Conservation (phyloP, 2,888 invertebrate species). For the Agrotis ipsilon region DNA sequence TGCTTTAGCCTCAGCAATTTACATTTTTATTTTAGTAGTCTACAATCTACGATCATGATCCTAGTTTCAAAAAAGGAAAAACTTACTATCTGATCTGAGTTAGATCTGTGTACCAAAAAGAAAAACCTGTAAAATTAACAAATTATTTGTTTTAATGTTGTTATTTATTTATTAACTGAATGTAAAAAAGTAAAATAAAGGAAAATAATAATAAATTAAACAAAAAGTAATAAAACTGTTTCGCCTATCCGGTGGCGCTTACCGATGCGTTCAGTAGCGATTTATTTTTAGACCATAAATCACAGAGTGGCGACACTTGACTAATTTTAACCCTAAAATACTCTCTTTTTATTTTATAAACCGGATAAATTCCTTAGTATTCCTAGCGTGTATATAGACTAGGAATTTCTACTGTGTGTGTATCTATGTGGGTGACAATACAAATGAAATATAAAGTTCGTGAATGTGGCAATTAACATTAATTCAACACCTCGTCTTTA, state of each 20-base stretch:
- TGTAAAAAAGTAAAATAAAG: background rate
- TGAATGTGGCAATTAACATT: conserved; percentile 60
- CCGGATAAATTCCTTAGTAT: too few species aligned
- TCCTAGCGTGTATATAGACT: too few species aligned
- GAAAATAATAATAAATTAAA: conserved; percentile 1
- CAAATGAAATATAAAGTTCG: background rate
- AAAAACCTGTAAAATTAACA: background rate
- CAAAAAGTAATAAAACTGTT: conserved; percentile 48
- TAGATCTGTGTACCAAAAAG: background rate
- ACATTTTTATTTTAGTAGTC: conserved; percentile 17
- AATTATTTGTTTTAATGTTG: background rate
- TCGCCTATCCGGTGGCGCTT: conserved; percentile 75
- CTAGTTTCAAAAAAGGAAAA: background rate
- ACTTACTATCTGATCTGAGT: background rate
- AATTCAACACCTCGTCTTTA: conserved; percentile 65
- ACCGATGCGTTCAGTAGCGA: conserved; percentile 77
- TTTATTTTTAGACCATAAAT: conserved; percentile 75
- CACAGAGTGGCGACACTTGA: conserved; percentile 63
- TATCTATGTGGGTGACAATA: conserved; percentile 12
- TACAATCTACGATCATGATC: conserved; percentile 1
- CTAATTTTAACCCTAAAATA: conserved; percentile 67
- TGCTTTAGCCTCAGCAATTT: conserved; percentile 14
- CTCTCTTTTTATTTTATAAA: background rate
- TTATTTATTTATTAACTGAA: background rate
- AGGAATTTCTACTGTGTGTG: background rate